These are phyloP conservation scores for Entomobrya multifasciata DNA, from an alignment of 2,888 invertebrate species.

Conservation along the genomic window DNA sequence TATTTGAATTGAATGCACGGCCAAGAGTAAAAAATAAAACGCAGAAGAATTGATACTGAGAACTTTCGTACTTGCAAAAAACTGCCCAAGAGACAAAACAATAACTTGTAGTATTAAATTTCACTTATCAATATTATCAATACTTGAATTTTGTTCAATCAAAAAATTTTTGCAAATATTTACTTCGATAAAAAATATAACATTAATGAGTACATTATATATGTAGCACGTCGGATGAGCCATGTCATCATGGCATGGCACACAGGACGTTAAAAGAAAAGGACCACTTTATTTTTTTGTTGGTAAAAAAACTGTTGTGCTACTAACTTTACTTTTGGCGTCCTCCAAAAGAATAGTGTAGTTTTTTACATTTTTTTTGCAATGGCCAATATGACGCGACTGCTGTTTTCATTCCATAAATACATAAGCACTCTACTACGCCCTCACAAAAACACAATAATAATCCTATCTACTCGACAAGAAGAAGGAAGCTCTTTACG, in stretches of 20 bases:
- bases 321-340: not conserved
- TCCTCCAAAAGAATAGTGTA: conserved; percentile 1
- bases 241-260: not conserved
- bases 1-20: not conserved
- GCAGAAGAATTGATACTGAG: too few species aligned
- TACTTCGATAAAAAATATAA: too few species aligned
- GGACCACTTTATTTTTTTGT: not conserved
- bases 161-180: too few species aligned
- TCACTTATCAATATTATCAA: too few species aligned
- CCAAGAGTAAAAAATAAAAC: too few species aligned
- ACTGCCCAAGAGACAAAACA: too few species aligned
- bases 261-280: not conserved
- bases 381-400: conserved; percentile 5
- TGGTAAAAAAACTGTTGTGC: not conserved
- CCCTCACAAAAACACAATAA: not conserved
- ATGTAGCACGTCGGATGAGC: too few species aligned
- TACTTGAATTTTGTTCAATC: too few species aligned
- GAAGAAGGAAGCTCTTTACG: conserved; percentile 35
- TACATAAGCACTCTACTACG: not conserved
- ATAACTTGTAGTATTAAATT: too few species aligned
- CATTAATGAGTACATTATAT: too few species aligned
- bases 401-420: conserved; percentile 12
- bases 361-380: not conserved
- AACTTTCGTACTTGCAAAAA: too few species aligned
- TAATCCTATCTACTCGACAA: conserved; percentile 19